Conservation (phyloP, 1,140 invertebrate species). For the Xylocopa sonorina region DNA sequence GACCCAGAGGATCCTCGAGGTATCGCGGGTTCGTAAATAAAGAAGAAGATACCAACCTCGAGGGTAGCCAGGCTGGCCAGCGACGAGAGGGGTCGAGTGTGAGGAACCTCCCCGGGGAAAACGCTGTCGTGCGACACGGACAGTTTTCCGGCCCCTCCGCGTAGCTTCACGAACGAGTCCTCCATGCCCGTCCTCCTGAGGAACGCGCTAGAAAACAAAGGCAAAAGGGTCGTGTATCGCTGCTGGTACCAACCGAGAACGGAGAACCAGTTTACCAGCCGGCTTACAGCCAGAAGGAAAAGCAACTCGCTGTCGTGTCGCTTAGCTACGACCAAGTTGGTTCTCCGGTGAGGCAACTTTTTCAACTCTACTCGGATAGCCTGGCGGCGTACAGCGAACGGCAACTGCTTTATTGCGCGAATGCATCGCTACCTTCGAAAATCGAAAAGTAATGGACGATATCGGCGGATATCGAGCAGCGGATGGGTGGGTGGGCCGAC, state of each 20-base stretch:
- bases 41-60: conserved; percentile 71
- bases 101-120: conserved; percentile 85
- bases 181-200: conserved; percentile 69
- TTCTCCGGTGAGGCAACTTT: background rate
- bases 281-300: background rate
- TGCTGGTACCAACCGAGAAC: background rate
- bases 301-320: background rate
- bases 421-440: too few species aligned
- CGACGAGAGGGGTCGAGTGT: conserved; percentile 77
- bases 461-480: background rate
- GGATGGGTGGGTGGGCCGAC: background rate
- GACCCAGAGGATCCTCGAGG: background rate
- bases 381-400: background rate
- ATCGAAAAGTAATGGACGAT: conserved; percentile 34
- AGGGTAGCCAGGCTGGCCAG: conserved; percentile 76
- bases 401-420: conserved; percentile 6
- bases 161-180: conserved; percentile 75
- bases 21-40: conserved; percentile 31
- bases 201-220: conserved; percentile 68
- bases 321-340: background rate
- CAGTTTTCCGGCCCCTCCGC: conserved; percentile 79
- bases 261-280: background rate
- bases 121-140: conserved; percentile 91
- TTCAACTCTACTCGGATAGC: background rate
- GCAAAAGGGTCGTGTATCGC: background rate